A percentile compares a stretch with the other conserved stretches of the same genome.
phyloP scores from a whole-genome alignment of 2,888 invertebrate species.

The Caenorhabditis macrosperma region DNA sequence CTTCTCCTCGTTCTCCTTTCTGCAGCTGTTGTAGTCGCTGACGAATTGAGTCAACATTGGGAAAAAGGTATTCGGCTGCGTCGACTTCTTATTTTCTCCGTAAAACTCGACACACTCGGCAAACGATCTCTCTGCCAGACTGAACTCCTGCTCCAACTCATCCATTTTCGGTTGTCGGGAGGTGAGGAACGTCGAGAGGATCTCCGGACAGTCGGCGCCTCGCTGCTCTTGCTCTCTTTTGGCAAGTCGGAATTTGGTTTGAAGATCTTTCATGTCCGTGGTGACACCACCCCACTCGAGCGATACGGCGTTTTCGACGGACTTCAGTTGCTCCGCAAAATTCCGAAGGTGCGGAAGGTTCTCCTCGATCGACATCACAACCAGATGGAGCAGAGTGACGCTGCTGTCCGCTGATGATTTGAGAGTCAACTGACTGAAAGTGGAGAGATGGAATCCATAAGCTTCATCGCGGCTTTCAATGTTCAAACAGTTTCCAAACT shows the following conservation, averaged over 20 bases:
- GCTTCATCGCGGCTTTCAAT: conserved; percentile 94
- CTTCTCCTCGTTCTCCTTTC: conserved; percentile 64
- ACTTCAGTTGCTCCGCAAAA: conserved; percentile 93
- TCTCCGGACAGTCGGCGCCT: conserved; percentile 79
- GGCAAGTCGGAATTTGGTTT: conserved; percentile 85
- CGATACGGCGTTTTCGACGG: conserved; percentile 89
- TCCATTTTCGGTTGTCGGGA: conserved; percentile 77
- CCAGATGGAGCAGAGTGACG: conserved; percentile 93
- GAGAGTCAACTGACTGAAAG: conserved; percentile 90
- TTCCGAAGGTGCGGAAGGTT: conserved; percentile 92
- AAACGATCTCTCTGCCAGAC: conserved; percentile 89
- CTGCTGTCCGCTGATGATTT: conserved; percentile 92
- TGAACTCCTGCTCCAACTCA: conserved; percentile 87
- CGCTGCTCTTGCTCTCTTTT: conserved; percentile 88
- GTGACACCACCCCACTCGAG: conserved; percentile 90
- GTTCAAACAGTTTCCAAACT: conserved; percentile 98
- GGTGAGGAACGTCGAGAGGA: conserved; percentile 78
- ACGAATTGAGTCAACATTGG: conserved; percentile 94
- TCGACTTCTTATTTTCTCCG: conserved; percentile 93
- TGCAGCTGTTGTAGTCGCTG: conserved; percentile 86
- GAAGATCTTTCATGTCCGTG: conserved; percentile 89
- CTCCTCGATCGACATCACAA: conserved; percentile 91
- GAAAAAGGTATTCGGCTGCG: conserved; percentile 96
- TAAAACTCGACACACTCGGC: conserved; percentile 96
- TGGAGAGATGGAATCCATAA: conserved; percentile 93